Percentiles rank a stretch among this genome's conserved stretches.
Evolutionary conservation across 2,113 vertebrate species (phyloP).

Genomic region (Rutilus rutilus): DNA sequence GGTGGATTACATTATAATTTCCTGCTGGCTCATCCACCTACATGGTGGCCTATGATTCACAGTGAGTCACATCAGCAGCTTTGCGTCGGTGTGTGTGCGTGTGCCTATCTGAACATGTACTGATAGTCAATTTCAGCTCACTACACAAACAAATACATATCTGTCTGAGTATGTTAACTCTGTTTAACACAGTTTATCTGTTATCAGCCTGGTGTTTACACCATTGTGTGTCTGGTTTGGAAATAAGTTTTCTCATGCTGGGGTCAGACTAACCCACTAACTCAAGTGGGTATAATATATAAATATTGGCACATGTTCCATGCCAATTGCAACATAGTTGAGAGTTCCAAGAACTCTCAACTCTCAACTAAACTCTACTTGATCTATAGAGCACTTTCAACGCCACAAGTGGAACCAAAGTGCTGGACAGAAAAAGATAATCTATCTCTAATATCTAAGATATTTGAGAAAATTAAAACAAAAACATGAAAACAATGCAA

Average conservation of each 20-base stretch:
- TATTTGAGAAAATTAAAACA: too few relatives aligned
- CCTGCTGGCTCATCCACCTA: constrained; percentile 39
- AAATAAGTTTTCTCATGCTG: background rate
- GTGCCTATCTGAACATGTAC: constrained; percentile 25
- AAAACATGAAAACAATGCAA: too few relatives aligned
- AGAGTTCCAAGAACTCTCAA: background rate
- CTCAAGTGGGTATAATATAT: constrained; percentile 7
- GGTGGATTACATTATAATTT: constrained; percentile 39
- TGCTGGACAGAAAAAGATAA: too few relatives aligned
- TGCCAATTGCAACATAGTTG: too few relatives aligned
- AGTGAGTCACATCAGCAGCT: constrained; percentile 50
- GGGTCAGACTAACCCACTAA: background rate
- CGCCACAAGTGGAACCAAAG: too few relatives aligned
- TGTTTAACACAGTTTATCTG: constrained; percentile 12
- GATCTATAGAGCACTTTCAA: too few relatives aligned
- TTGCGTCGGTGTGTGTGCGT: constrained; percentile 27
- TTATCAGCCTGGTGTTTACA: constrained; percentile 17
- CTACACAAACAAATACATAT: constrained; percentile 14
- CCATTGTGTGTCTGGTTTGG: background rate
- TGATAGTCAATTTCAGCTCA: constrained; percentile 36
- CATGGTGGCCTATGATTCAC: constrained; percentile 40
- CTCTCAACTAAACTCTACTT: too few relatives aligned
- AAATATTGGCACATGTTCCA: background rate
- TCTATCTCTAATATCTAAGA: too few relatives aligned
- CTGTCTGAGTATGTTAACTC: background rate